Base-by-base conservation (phyloP, 2,113 vertebrate genomes). In the Macaca nemestrina region DNA sequence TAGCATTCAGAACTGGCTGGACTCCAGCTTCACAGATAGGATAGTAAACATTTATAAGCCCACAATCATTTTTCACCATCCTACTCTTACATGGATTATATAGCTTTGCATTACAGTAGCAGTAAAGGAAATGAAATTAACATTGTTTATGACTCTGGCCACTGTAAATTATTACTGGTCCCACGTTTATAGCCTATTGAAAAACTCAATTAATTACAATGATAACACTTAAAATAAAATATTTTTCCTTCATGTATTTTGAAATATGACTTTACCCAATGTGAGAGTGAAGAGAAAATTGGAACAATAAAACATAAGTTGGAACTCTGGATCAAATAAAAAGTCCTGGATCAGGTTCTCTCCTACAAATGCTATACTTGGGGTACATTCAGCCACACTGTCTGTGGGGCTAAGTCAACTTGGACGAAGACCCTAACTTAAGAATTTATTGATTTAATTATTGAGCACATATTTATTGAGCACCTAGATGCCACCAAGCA, bases 161-260 rank as follows among this genome's bases (percentile, higher is more conserved):
- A 45, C 59, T 92, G 52, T 88, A 89, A 96, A 80, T 96, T 73
- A 93, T 75, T 70, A 61, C 73, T 52, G 48, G 52, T 45, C 40
- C 61, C 45, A 16, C 12, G 30, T 90, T 96, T 90, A 79, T 78
- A 86, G n/a, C 75, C 48, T 90, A 23, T 79, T 79, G 84, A 72
- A 83, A 95, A 93, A n/a, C 67, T 85, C 72, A 90, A 57, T 85
- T 95, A 87, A 95, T 95, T 96, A 90, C 88, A 81, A 87, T 80
- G 48, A 72, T 87, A 87, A 25, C 50, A 78, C 61, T 84, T 93
- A 85, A 78, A 93, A 86, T 86, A 86, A 76, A 95, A 90, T 97
- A 95, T 32, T 83, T 95, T 97, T 22, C 48, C 88, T 79, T 95
- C 38, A 68, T 73, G 30, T 73, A 27, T 93, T 92, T 70, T 68